Evolutionary conservation across 2,797 vertebrate species (phyloP).

Genomic region (Macropus fuliginosus): DNA sequence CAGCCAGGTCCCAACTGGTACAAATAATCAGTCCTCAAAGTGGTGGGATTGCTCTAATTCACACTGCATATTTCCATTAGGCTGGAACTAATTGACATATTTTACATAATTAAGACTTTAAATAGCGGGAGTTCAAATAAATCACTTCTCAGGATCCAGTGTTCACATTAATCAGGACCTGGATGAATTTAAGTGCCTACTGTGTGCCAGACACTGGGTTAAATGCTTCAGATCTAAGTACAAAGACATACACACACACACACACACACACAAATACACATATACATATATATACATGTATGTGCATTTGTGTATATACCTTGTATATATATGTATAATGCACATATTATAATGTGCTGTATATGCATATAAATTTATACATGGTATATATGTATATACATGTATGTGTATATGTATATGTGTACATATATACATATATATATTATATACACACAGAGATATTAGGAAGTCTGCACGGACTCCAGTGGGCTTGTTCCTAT

Average conservation of each 20-base stretch:
- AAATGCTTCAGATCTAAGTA: neutral
- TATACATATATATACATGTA: neutral
- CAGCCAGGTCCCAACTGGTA: neutral
- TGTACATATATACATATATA: no score
- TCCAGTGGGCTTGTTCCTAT: neutral
- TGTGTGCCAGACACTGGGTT: neutral
- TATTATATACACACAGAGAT: neutral
- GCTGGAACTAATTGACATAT: neutral
- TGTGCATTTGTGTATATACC: neutral
- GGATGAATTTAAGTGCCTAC: neutral
- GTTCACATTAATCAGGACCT: neutral
- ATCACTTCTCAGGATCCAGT: neutral
- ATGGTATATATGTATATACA: neutral
- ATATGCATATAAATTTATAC: neutral
- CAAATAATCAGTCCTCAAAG: neutral
- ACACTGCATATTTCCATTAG: neutral
- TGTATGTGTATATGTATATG: neutral
- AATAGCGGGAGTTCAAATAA: neutral
- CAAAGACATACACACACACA: neutral
- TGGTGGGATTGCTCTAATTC: neutral
- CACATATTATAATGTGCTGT: neutral
- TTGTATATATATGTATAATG: neutral
- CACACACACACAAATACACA: neutral
- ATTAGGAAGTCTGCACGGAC: neutral
- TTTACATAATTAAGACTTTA: neutral